These are phyloP conservation scores for Hypena proboscidalis DNA, from an alignment of 2,888 invertebrate species.

Conservation along the genomic window DNA sequence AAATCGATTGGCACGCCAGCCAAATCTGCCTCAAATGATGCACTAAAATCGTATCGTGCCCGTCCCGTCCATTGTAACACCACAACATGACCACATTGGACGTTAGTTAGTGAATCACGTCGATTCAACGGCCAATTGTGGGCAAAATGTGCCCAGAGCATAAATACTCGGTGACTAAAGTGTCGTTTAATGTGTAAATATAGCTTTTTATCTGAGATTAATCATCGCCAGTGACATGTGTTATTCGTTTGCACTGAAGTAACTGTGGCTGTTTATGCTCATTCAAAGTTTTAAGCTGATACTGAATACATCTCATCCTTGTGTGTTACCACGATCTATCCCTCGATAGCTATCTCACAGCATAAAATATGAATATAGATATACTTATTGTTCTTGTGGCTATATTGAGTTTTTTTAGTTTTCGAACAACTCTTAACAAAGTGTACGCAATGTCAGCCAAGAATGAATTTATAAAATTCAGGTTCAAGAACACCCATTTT, in stretches of 20 bases:
- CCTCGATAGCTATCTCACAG: no score
- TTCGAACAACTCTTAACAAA: no score
- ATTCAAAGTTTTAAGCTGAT: no score
- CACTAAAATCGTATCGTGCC: conserved; percentile 38
- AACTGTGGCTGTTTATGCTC: no score
- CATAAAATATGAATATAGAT: no score
- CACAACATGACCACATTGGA: conserved; percentile 27
- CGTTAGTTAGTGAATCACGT: conserved; percentile 59
- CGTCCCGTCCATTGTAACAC: conserved; percentile 23
- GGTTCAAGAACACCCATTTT: no score
- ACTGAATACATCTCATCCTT: no score
- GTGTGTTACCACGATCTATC: no score
- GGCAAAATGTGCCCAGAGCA: conserved; percentile 50
- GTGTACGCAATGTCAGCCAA: no score
- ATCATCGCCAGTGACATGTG: conserved; percentile 18
- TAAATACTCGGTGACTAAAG: conserved; percentile 55
- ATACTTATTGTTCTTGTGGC: no score
- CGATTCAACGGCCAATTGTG: conserved; percentile 50
- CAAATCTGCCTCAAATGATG: neutral
- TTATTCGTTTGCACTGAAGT: conserved; percentile 1
- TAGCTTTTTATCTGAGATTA: conserved; percentile 20
- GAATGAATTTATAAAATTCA: no score
- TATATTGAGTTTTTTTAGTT: no score
- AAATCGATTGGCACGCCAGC: neutral
- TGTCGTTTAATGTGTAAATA: conserved; percentile 43